Evolutionary conservation across 1,140 invertebrate genomes (phyloP), one percentile per base, ranked within the genome.

Genomic region (Pantala flavescens): DNA sequence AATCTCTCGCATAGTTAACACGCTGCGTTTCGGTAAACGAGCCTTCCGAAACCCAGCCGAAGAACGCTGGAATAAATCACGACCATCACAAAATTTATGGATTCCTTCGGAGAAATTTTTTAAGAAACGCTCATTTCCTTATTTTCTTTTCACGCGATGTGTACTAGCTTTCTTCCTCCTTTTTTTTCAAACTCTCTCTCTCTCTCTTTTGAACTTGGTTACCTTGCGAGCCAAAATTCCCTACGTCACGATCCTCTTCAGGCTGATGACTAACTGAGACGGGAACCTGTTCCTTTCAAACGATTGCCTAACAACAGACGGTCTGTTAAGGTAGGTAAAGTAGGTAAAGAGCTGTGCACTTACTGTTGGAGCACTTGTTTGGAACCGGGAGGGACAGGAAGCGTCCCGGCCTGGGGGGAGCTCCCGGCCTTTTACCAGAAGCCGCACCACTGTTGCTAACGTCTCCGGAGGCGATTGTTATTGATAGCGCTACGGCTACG

Each of bases 301-400:
- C 12, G 49, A 21, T 21, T 63, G 49, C 49, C 49, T 21, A 19
- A 21, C n/a, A 63, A 21, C 49, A 21, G n/a, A 5, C 49, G 12
- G 12, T 1, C 49, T 3, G 49, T 63, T 63, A 63, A 63, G n/a
- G 49, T 63, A 16, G 49, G 49, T 14, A 21, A 19, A 63, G n/a
- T 19, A 63, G n/a, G n/a, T 63, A 63, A 21, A 16, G 49, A 21
- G 49, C 14, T 5, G 12, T 7, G 12, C n/a, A 63, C 91, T 92
- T 85, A 94, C 92, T 88, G 82, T 87, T 90, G 43, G 90, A 87
- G 83, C 92, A 94, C 85, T 94, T 94, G 79, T 90, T 86, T 76
- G 92, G 86, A 75, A 88, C 85, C 24, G 92, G 92, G 74, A 93
- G 86, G 71, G 91, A 90, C 73, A 94, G 85, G 84, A 93, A 94